A percentile compares a stretch with the other conserved stretches of the same genome.
Conservation (phyloP, 2,888 invertebrate genomes). For the Uropetala carovei region DNA sequence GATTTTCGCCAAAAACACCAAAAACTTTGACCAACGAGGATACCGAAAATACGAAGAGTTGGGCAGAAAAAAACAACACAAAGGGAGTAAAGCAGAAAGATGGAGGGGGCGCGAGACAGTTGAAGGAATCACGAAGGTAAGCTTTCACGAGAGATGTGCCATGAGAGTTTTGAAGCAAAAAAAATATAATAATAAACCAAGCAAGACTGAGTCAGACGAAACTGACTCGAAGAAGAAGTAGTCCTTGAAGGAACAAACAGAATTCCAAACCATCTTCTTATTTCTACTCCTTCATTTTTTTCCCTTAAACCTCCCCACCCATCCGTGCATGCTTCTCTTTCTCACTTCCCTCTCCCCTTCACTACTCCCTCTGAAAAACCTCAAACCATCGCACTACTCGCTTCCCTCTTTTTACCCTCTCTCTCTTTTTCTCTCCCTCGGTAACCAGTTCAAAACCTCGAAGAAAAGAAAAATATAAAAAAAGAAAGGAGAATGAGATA, state of each 20-base stretch:
- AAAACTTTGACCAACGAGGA: too few relatives aligned
- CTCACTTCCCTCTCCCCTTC: too few relatives aligned
- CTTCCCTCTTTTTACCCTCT: too few relatives aligned
- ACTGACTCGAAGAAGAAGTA: constrained; percentile 32
- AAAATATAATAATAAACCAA: neutral
- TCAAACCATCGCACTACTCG: too few relatives aligned
- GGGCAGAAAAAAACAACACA: neutral
- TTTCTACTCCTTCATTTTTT: neutral
- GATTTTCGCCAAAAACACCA: too few relatives aligned
- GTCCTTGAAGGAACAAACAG: constrained; percentile 52
- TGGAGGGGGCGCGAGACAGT: too few relatives aligned
- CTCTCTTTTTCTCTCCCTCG: neutral
- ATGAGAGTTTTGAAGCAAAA: neutral
- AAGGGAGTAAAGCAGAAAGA: neutral
- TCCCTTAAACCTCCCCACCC: neutral
- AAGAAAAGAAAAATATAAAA: neutral
- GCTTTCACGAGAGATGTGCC: constrained; percentile 16
- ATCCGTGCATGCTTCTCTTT: neutral
- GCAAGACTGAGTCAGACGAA: constrained; percentile 27
- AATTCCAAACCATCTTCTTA: constrained; percentile 45
- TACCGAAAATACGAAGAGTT: neutral
- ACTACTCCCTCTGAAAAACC: neutral
- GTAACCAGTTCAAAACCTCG: constrained; percentile 2
- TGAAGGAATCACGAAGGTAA: neutral
- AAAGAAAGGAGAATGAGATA: neutral